Base-by-base conservation (phyloP, 2,888 invertebrate species). In the Lasioglossum oenotherae region DNA sequence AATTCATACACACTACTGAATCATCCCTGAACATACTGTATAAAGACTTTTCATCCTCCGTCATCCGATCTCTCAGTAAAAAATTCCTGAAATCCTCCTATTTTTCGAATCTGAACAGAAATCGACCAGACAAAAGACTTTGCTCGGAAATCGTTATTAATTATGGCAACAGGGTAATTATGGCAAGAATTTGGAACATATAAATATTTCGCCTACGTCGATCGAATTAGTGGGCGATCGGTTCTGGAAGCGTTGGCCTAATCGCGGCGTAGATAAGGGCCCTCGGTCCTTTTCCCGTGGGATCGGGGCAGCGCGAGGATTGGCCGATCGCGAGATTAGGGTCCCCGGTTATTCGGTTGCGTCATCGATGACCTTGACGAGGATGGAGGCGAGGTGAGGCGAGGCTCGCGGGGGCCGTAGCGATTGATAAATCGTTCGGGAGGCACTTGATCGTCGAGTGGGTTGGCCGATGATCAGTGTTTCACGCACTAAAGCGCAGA, bases 391-490 rank as follows among this genome's bases (percentile, higher is more conserved):
- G 5, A 27, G 60, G 60, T 14, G 60, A 5, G 27, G 53, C 53
- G 53, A 53, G 23, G 23, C 3, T 10, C 10, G 60, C 60, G 74
- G 5, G 35, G 14, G 75, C 31, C 44, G 85, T 86, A 88, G 88
- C 89, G 91, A 89, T 92, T 92, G 92, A 93, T 93, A 92, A 93
- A 92, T 92, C 88, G 91, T 92, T 91, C 91, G 23, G 85, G 88
- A 87, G 89, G 74, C 86, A 80, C 89, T 83, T 80, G 90, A 85
- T 88, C 85, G 80, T 81, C 80, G 88, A 92, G 90, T 88, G 86
- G 87, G 86, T 73, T 49, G 76, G 85, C 64, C 38, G 60, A 74
- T 49, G 78, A 81, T 80, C 92, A 92, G 93, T 93, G 87, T 90
- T 90, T 76, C 82, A 67, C 80, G 64, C 84, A 82, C 80, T 90